Base-by-base conservation (phyloP, 1,140 invertebrate species). In the Trigoniulus corallinus region DNA sequence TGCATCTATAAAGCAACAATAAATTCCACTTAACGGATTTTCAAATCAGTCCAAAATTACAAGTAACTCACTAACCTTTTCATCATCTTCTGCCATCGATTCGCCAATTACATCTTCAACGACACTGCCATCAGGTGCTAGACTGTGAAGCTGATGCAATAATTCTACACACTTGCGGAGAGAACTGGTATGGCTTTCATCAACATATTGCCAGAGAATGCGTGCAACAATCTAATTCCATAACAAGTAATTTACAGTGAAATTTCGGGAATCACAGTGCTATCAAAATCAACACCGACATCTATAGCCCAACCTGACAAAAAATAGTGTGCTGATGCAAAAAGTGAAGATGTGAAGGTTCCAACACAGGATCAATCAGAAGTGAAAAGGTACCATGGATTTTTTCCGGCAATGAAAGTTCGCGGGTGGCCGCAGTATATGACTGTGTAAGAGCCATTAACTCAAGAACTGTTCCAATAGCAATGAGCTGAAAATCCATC, bases 381-480 rank as follows among this genome's bases (percentile, higher is more conserved):
- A 82, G 77, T 39, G 77, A 71, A 1, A 76, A 75, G 0, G 78
- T 70, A 10, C 42, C 42, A 44, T 20, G 4, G 18, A 44, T 20
- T 24, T 24, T 24, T 20, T 44, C 42, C 24, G 42, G 42, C 21
- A 7, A 4, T 7, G 7, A 7, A 7, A 20, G 18, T 20, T 44
- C 42, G 4, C 12, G 18, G 21, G 12, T 24, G 7, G 24, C 42
- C 4, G 7, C 21, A 12, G 4, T 7, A 4, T 7, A 7, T 18
- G 68, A 66, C 53, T 63, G 62, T 3, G 66, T 65, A 21, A 72
- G 59, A 26, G 76, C 76, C 37, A 85, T 78, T 10, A 86, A 64
- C 61, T 87, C 83, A 21, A 87, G 66, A n/a, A 86, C 64, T 2
- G 82, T 81, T 1, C 76, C 73, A 20, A 85, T 78, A 3, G 81